Conservation (phyloP, 1,140 invertebrate genomes). For the Hylaeus volcanicus region DNA sequence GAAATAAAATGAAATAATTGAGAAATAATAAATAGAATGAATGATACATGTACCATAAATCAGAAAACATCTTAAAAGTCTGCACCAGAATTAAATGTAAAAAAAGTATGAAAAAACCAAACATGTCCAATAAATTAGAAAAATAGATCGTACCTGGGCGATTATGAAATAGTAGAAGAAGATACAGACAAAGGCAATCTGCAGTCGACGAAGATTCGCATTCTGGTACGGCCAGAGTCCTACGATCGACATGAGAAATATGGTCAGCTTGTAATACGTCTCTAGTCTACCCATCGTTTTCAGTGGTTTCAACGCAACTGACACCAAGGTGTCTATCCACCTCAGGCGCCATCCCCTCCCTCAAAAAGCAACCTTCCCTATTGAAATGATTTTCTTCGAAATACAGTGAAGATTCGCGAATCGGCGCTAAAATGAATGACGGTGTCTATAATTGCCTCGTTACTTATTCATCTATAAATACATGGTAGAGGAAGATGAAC, state of each 20-base stretch:
- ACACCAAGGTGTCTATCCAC: too few species aligned
- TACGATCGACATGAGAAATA: not conserved
- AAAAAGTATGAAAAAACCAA: too few species aligned
- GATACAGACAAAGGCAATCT: not conserved
- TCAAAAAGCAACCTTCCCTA: not conserved
- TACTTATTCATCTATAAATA: not conserved
- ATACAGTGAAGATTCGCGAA: not conserved
- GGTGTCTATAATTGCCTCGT: not conserved
- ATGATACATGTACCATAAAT: too few species aligned
- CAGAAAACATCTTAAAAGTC: too few species aligned
- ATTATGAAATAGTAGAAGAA: not conserved
- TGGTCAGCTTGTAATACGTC: not conserved
- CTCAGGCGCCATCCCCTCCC: not conserved
- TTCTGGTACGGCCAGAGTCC: constrained; percentile 20
- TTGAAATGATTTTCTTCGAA: not conserved
- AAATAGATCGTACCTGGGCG: not conserved
- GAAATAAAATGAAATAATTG: too few species aligned
- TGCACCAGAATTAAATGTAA: too few species aligned
- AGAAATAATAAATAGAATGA: too few species aligned
- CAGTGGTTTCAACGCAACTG: not conserved
- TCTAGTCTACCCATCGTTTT: not conserved
- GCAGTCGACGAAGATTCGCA: not conserved
- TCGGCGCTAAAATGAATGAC: not conserved
- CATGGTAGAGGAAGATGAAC: not conserved
- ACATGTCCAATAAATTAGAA: too few species aligned